Evolutionary conservation across 2,113 vertebrate genomes (phyloP).

Genomic region (Phycodurus eques): DNA sequence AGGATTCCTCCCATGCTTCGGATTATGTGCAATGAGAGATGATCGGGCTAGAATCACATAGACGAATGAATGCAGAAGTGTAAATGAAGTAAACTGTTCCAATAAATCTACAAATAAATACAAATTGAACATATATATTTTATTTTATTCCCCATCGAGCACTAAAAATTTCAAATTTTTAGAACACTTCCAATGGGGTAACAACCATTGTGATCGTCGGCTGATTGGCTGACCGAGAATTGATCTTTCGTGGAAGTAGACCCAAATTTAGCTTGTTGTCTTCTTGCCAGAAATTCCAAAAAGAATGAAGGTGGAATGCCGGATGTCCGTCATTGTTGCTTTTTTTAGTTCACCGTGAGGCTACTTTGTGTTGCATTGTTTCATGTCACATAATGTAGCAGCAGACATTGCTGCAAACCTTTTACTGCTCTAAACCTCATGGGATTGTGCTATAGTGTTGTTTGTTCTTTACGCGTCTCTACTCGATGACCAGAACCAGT

Average conservation of each 20-base stretch:
- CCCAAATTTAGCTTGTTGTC: neutral
- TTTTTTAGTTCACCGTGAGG: neutral
- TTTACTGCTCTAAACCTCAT: slow-evolving; percentile 21
- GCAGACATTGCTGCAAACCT: neutral
- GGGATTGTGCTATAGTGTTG: slow-evolving; percentile 61
- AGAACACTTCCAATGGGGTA: neutral
- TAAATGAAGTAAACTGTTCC: neutral
- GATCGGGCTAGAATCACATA: slow-evolving; percentile 14
- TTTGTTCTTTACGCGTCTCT: slow-evolving; percentile 60
- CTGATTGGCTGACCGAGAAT: neutral
- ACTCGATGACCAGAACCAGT: slow-evolving; percentile 63
- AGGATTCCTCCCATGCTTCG: slow-evolving; percentile 13
- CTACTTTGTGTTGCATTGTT: neutral
- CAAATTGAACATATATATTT: neutral
- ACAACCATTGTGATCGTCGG: neutral
- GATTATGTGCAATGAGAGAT: slow-evolving; percentile 27
- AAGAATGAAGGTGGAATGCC: neutral
- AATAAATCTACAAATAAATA: neutral
- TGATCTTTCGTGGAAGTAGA: neutral
- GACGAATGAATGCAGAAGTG: neutral
- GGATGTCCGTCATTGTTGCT: neutral
- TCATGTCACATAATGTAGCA: neutral
- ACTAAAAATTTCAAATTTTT: no score
- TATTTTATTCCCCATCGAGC: neutral
- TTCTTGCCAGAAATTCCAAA: neutral